Evolutionary conservation across 2,113 vertebrate species (phyloP), one percentile per base, ranked within the genome.

Genomic region (Panthera uncia): DNA sequence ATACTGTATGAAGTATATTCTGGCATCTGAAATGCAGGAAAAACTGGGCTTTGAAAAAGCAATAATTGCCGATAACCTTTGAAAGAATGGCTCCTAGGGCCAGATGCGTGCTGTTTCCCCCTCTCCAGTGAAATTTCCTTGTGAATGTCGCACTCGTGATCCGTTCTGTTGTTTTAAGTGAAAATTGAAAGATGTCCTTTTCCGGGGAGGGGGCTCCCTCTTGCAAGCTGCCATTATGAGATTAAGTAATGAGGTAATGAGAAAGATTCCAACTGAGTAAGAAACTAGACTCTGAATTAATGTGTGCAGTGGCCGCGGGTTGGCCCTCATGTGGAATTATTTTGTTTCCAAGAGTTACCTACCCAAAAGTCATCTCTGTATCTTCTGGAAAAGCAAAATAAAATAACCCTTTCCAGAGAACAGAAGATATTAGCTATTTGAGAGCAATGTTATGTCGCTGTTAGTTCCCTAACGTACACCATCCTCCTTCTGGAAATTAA

Each of bases 231-330:
- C 98, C 98, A 96, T 96, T 93, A 74, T 98, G 92, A 92, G 97
- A 97, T 97, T 98, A 98, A 98, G 94, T 98, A 98, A 98, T 98
- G 98, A 98, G 96, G 94, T 98, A 98, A 98, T 98, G 97, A 98
- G 98, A 98, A 98, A 69, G 4, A 14, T 74, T 98, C 93, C 81
- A 97, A 94, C 81, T 87, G 93, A 97, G 93, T 86, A 98, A 98
- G 96, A 97, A 97, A 97, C 76, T 50, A 61, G 69, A 74, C 14
- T 85, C 78, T 21, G 41, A 88, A 92, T 92, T 89, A 89, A 96
- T 97, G 92, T 85, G 80, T 80, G 92, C 95, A 88, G 95, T 97
- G 98, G 97, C 96, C 89, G 80, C 92, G 94, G 96, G 85, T 89
- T 85, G 86, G 61, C 91, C 66, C 50, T 97, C 90, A 88, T 95